Evolutionary conservation across 2,797 vertebrate species (phyloP).

Genomic region (Avahi laniger): DNA sequence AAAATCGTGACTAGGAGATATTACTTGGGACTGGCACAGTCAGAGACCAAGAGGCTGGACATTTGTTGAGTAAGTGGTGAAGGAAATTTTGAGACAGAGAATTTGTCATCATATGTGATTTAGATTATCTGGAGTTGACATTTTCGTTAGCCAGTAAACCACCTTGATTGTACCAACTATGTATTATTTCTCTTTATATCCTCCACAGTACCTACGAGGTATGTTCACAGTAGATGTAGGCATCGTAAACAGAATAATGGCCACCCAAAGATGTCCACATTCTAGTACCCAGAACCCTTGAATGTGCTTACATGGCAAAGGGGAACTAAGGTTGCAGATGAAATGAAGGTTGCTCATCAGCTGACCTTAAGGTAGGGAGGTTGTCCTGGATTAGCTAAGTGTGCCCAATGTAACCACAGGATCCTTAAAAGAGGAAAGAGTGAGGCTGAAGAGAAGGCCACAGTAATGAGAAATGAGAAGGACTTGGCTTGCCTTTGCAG

Average conservation of each 20-base stretch:
- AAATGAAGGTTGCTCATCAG: background rate
- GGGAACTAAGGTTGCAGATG: background rate
- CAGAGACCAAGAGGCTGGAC: background rate
- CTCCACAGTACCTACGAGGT: background rate
- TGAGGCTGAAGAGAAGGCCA: background rate
- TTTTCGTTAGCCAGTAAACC: background rate
- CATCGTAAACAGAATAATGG: background rate
- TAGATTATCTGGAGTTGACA: background rate
- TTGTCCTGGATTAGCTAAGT: background rate
- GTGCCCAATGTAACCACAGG: background rate
- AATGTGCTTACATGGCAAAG: background rate
- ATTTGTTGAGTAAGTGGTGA: background rate
- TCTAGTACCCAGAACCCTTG: background rate
- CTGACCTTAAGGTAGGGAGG: background rate
- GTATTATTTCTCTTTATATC: background rate
- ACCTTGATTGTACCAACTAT: background rate
- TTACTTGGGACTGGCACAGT: background rate
- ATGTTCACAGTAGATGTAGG: background rate
- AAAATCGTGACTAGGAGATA: background rate
- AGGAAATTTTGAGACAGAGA: background rate
- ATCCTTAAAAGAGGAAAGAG: background rate
- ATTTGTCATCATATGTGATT: background rate
- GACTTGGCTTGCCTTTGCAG: background rate
- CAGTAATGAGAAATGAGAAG: background rate
- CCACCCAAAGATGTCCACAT: background rate